phyloP scores from a whole-genome alignment of 1,140 invertebrate genomes.

The Rhagoletis zephyria region DNA sequence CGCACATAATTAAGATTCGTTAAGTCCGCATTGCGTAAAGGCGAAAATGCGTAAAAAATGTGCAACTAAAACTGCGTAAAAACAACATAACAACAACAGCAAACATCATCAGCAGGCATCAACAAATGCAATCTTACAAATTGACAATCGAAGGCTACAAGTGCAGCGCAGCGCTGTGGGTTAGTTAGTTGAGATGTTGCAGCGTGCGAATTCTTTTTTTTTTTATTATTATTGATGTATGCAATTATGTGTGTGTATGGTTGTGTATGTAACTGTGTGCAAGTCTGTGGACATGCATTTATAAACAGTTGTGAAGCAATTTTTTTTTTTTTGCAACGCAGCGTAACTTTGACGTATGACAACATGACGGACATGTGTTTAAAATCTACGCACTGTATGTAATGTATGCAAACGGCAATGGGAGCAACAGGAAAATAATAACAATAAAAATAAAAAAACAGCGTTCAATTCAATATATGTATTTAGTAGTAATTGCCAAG shows the following conservation, averaged over 20 bases:
- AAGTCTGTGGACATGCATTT: background rate
- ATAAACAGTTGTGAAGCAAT: background rate
- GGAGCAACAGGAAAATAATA: background rate
- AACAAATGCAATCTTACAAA: constrained; percentile 14
- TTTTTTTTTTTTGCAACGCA: constrained; percentile 16
- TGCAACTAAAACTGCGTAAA: no score
- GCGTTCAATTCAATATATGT: background rate
- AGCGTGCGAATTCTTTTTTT: background rate
- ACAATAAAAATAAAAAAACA: background rate
- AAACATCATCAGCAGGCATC: background rate
- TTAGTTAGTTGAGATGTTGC: constrained; percentile 11
- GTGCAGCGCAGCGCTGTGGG: background rate
- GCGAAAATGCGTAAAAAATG: background rate
- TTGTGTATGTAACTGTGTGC: background rate
- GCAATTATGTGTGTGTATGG: no score
- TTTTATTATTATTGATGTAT: background rate
- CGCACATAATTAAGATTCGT: constrained; percentile 53
- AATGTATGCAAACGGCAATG: background rate
- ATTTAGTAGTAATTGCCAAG: background rate
- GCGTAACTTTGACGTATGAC: constrained; percentile 14
- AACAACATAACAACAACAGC: background rate
- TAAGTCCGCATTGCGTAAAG: constrained; percentile 5
- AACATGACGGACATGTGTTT: constrained; percentile 38
- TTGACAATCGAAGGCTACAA: constrained; percentile 44
- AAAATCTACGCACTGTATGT: background rate